Evolutionary conservation across 2,888 invertebrate genomes (phyloP).

Genomic region (Eumerus sabulonum): DNA sequence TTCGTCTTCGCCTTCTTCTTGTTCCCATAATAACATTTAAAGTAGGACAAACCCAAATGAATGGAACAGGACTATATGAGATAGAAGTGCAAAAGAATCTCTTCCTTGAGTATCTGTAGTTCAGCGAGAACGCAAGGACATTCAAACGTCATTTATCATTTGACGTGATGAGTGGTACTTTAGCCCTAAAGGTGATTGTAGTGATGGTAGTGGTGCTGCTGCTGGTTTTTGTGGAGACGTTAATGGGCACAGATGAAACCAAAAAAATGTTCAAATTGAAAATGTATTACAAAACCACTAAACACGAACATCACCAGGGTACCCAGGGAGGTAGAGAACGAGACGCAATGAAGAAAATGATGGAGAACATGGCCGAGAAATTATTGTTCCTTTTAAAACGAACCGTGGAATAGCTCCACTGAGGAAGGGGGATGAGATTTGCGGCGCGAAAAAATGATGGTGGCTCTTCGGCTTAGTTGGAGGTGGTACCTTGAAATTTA

Average conservation of each 20-base stretch:
- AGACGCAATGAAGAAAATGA: too few species aligned
- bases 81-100: conserved; percentile 20
- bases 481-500: too few species aligned
- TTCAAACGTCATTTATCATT: conserved; percentile 67
- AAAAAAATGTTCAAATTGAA: conserved; percentile 55
- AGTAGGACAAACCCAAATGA: conserved; percentile 31
- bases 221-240: too few species aligned
- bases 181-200: conserved; percentile 35
- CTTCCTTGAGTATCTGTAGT: conserved; percentile 61
- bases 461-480: too few species aligned
- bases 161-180: conserved; percentile 52
- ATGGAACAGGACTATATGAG: not conserved
- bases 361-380: too few species aligned
- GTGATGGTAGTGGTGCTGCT: too few species aligned
- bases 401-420: too few species aligned
- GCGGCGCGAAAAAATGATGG: too few species aligned
- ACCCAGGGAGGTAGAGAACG: too few species aligned
- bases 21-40: conserved; percentile 43
- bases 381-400: too few species aligned
- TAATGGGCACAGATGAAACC: conserved; percentile 16
- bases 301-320: not conserved
- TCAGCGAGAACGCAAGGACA: conserved; percentile 63
- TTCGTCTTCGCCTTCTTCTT: not conserved
- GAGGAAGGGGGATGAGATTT: too few species aligned
- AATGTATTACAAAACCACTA: conserved; percentile 30